phyloP scores from a whole-genome alignment of 1,140 invertebrate species.

The Drosophila lowei region DNA sequence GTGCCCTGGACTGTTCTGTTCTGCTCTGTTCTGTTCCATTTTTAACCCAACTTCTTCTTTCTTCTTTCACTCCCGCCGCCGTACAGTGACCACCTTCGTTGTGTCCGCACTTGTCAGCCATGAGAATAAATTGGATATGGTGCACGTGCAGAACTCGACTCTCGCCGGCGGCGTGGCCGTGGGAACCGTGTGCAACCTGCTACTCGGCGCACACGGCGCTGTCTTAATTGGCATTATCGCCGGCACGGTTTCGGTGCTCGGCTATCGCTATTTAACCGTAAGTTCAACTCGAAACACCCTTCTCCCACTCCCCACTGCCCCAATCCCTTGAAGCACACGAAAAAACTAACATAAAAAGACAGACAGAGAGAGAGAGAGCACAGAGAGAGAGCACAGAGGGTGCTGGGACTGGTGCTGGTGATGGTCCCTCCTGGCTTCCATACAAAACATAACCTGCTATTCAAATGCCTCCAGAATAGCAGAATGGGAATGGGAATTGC shows the following conservation, averaged over 20 bases:
- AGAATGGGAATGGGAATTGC: neutral
- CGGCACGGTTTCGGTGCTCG: slow-evolving; percentile 92
- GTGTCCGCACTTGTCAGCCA: slow-evolving; percentile 91
- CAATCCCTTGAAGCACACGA: slow-evolving; percentile 1
- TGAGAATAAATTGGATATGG: slow-evolving; percentile 94
- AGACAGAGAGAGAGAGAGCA: slow-evolving; percentile 4
- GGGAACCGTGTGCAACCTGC: slow-evolving; percentile 89
- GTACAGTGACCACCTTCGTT: slow-evolving; percentile 91
- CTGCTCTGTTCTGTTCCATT: slow-evolving; percentile 2
- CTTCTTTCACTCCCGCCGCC: neutral
- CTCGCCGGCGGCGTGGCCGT: slow-evolving; percentile 89
- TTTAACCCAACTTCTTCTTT: neutral
- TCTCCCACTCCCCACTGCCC: neutral
- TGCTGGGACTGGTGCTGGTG: no score
- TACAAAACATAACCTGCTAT: slow-evolving; percentile 44
- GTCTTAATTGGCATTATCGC: slow-evolving; percentile 92
- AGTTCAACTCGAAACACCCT: slow-evolving; percentile 67
- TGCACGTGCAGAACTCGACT: slow-evolving; percentile 95
- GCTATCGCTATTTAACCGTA: slow-evolving; percentile 94
- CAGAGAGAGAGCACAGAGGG: neutral
- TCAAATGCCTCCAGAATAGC: slow-evolving; percentile 51
- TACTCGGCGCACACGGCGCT: slow-evolving; percentile 94
- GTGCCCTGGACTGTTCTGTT: no score
- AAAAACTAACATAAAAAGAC: slow-evolving; percentile 11
- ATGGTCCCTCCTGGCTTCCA: neutral